Evolutionary conservation across 1,140 invertebrate species (phyloP), one percentile per base, ranked within the genome.

Genomic region (Drosophila repletoides): DNA sequence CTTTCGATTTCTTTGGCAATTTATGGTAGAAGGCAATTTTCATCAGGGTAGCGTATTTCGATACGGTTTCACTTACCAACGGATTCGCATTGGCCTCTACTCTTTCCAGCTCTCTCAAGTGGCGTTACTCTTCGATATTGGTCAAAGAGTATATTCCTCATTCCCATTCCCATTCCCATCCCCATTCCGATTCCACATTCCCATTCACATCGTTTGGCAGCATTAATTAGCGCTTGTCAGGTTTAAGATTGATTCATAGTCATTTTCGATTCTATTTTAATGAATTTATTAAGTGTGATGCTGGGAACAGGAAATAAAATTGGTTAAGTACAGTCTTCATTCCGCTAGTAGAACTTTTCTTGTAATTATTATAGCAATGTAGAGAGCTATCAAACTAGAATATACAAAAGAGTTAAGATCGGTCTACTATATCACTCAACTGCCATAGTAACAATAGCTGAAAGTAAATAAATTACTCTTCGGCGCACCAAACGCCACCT

Each of bases 1-100:
- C 84, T 84, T 88, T 88, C 77, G 84, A 88, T 88, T 88, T 88
- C 83, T 60, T 86, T 86, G 66, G 53, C 71, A 86, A 84, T 84
- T 84, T 84, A 84, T 86, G 80, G 67, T 48, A 21, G 21, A 60
- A 53, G 51, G 65, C 79, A 77, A 84, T 77, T 73, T 56, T 59
- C 45, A 59, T 34, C 56, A 51, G 53, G 43, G 22, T 31, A 28
- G 21, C 17, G 21, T n/a, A n/a, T n/a, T 60, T 52, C 3, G 28
- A 14, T 53, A 49, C 38, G 45, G 46, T 49, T 55, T 40, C 26
- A n/a, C n/a, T n/a, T n/a, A n/a, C n/a, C n/a, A n/a, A n/a, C 24
- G 41, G 43, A 6, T 48, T 49, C 6, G 48, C 14, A 45, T 65
- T 49, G 56, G n/a, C 41, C 9, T 26, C 12, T 12, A 22, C n/a